Evolutionary conservation across 2,888 invertebrate genomes (phyloP), one percentile per base, ranked within the genome.

Genomic region (Cataglyphis rosenhaueri): DNA sequence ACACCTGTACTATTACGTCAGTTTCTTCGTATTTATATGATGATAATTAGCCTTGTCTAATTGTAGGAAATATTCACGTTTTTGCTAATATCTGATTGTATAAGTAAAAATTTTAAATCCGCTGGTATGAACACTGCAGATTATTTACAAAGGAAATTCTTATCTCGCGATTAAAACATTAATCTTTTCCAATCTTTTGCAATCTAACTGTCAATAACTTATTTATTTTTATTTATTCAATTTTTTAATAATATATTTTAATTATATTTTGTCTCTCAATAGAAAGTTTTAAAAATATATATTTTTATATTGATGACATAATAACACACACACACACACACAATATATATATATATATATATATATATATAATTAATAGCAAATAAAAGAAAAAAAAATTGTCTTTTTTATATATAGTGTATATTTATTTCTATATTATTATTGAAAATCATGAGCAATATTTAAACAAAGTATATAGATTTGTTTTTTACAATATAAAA

Each of bases 11-110:
- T 21, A 41, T 44, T 9, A 38, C 57, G 48, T 73, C 41, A n/a
- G 21, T 74, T 59, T 64, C 10, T 48, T 6, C 12, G 21, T 61
- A 35, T 57, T 57, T 66, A 21, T 35, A 71, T 15, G 15, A n/a
- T 71, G 10, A 3, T 35, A 62, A 61, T 71, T 79, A 79, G 61
- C 25, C 44, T 55, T n/a, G 25, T 71, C 35, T 71, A 71, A 75
- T 52, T 64, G 25, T 48, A 18, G 10, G 18, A 10, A 44, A 25
- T 35, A 75, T 62, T 12, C 48, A 57, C 21, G 64, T 35, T 18
- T 10, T 10, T 5, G 21, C 44, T 48, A 44, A 8, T 44, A 44
- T 61, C 44, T 62, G 12, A 41, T 41, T 41, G 41, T 41, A 10
- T 12, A 15, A 21, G 29, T 18, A 32, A 64, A 15, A 9, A 61